Conservation (phyloP, 1,140 invertebrate genomes). For the Chironomus striatipennis region DNA sequence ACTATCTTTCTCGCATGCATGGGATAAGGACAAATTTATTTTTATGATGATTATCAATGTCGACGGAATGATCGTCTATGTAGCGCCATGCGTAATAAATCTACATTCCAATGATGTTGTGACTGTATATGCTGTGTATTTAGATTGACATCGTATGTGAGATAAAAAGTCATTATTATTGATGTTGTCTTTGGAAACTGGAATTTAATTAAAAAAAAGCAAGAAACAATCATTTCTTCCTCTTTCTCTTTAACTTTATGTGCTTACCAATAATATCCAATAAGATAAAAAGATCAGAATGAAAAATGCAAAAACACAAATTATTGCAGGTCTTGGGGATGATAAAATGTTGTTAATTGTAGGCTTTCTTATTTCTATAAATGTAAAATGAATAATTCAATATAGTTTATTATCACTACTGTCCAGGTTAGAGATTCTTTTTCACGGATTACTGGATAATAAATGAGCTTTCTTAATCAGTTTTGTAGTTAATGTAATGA, state of each 20-base stretch:
- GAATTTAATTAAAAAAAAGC: not conserved
- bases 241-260: no score
- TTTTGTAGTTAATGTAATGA: no score
- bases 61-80: not conserved
- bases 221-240: no score
- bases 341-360: conserved; percentile 4
- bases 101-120: not conserved
- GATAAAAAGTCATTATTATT: not conserved
- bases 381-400: not conserved
- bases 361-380: not conserved
- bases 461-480: no score
- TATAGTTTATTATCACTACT: no score
- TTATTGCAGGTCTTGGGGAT: not conserved
- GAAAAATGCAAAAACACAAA: no score
- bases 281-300: no score
- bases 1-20: not conserved
- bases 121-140: no score
- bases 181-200: not conserved
- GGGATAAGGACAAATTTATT: not conserved
- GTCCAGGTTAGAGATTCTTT: no score
- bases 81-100: conserved; percentile 7
- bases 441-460: no score
- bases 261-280: no score
- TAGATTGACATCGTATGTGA: no score
- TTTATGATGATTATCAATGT: conserved; percentile 3